Evolutionary conservation across 2,797 vertebrate genomes (phyloP), one percentile per base, ranked within the genome.

Genomic region (Rhabdomys pumilio): DNA sequence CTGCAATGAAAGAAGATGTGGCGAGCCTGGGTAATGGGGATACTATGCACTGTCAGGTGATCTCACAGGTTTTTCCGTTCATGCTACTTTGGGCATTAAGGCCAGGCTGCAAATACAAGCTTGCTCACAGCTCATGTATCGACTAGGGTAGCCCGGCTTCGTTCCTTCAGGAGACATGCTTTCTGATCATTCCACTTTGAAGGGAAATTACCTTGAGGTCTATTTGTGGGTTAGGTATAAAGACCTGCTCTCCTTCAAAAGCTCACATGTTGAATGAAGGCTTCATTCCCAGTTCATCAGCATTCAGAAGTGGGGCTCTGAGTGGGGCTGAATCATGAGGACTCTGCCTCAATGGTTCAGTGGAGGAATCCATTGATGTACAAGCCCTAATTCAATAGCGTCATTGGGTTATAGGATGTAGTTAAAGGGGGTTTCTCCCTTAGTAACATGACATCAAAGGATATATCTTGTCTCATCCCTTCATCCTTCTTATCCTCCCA

Each of bases 131-230:
- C 76, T 73, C 10, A 6, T 1, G 14, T 8, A 10, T 61, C 50
- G 3, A 0, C 17, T 1, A 79, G 67, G 17, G n/a, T 3, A 24
- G 4, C 0, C n/a, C 0, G 38, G 8, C 34, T 20, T 34, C n/a
- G 0, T 26, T 72, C 57, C n/a, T 76, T 41, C 7, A 34, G 73
- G 20, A 3, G 0, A 41, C 57, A 20, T 19, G 11, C 19, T 26
- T 89, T 80, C 86, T 41, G 50, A 76, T 61, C 85, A 47, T 34
- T 10, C 19, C 41, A 3, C 15, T 34, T 55, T 22, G 29, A 82
- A 9, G 50, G 69, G 67, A 31, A 55, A 34, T 41, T 19, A 2
- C 79, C 6, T 0, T 0, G 3, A 7, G 15, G n/a, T 6, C 41
- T 15, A 3, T 57, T 57, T 31, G 17, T 44, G 50, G n/a, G 14